A percentile compares a stretch with the other conserved stretches of the same genome.
These are phyloP conservation scores for Engraulis encrasicolus DNA, from an alignment of 2,113 vertebrate genomes.

Conservation along the genomic window DNA sequence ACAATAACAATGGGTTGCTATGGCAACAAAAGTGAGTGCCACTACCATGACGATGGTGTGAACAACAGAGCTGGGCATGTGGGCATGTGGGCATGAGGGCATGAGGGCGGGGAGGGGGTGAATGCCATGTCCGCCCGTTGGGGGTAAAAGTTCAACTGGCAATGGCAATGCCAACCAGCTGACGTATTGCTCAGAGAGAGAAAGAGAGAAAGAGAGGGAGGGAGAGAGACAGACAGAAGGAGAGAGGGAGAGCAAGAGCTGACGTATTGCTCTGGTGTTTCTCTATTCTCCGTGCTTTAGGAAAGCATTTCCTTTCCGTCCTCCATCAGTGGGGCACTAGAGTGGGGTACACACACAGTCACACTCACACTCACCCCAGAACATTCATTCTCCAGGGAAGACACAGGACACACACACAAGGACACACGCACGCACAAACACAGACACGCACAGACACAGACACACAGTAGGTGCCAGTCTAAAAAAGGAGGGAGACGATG, in stretches of 20 bases:
- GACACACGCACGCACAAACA: too few relatives aligned
- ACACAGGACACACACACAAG: background rate
- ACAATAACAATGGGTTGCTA: too few relatives aligned
- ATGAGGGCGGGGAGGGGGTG: too few relatives aligned
- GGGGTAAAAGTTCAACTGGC: conserved; percentile 1
- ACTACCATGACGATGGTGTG: background rate
- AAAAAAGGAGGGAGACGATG: conserved; percentile 45
- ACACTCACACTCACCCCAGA: background rate
- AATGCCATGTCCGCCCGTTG: background rate
- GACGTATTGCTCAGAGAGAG: conserved; percentile 41
- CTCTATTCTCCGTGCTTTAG: too few relatives aligned
- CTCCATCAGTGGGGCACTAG: too few relatives aligned
- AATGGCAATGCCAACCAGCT: background rate
- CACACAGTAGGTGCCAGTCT: conserved; percentile 41
- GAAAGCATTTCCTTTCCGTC: too few relatives aligned
- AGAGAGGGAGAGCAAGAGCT: too few relatives aligned
- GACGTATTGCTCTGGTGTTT: too few relatives aligned
- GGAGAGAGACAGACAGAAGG: conserved; percentile 48
- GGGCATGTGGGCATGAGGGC: too few relatives aligned
- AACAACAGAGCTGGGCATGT: background rate
- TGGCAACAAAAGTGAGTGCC: too few relatives aligned
- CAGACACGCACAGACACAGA: background rate
- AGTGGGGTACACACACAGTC: background rate
- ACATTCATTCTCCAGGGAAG: too few relatives aligned
- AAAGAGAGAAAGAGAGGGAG: too few relatives aligned